These are phyloP conservation scores for Geophilus truncorum DNA, from an alignment of 2,888 invertebrate species.

Conservation along the genomic window DNA sequence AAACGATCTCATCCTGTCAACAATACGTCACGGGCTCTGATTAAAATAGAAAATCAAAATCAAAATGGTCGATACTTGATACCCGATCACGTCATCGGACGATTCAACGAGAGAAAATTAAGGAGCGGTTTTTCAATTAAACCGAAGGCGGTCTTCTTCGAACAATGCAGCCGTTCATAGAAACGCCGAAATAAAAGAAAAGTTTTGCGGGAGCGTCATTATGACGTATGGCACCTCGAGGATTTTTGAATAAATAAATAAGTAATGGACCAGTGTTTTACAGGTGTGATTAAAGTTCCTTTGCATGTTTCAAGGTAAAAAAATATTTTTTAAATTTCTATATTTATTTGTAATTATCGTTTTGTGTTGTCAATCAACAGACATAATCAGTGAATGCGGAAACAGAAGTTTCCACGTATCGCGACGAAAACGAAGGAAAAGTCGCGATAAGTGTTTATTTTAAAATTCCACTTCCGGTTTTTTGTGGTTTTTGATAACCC, in stretches of 20 bases:
- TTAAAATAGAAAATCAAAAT: not conserved
- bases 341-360: not conserved
- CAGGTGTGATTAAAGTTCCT: too few relatives aligned
- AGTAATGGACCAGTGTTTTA: too few relatives aligned
- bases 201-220: not conserved
- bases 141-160: not conserved
- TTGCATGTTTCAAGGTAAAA: too few relatives aligned
- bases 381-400: not conserved
- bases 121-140: constrained; percentile 7
- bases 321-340: too few relatives aligned
- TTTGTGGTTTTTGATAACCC: too few relatives aligned
- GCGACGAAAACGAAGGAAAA: not conserved
- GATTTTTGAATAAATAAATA: too few relatives aligned
- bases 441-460: not conserved
- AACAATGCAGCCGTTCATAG: not conserved
- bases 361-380: not conserved
- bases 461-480: not conserved
- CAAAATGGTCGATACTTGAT: not conserved
- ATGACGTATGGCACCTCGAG: not conserved
- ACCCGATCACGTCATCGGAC: not conserved
- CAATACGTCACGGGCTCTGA: not conserved
- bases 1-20: not conserved
- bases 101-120: not conserved
- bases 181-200: not conserved
- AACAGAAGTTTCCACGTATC: not conserved